Evolutionary conservation across 2,113 vertebrate species (phyloP).

Genomic region (Talpa occidentalis): DNA sequence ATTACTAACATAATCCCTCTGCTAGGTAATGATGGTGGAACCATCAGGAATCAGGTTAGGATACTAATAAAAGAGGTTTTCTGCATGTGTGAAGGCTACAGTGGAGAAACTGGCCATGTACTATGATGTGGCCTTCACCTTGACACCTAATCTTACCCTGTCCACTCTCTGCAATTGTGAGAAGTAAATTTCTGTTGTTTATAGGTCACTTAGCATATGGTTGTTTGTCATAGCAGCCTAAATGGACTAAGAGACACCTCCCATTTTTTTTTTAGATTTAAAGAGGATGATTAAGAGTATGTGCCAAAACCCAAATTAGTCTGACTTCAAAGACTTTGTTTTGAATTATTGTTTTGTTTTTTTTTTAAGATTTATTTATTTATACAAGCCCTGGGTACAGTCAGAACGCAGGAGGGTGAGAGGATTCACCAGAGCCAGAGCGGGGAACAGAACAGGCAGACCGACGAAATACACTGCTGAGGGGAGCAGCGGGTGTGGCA

Average conservation of each 20-base stretch:
- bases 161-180: background rate
- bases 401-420: no score
- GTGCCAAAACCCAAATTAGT: background rate
- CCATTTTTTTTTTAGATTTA: background rate
- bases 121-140: background rate
- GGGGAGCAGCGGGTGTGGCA: no score
- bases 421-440: no score
- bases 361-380: no score
- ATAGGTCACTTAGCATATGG: background rate
- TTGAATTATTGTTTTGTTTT: background rate
- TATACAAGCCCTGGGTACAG: no score
- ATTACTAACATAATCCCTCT: background rate
- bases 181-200: background rate
- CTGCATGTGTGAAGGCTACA: background rate
- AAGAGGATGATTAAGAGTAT: background rate
- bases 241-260: background rate
- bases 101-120: background rate
- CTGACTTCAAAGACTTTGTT: background rate
- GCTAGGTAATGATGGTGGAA: background rate
- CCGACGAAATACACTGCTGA: no score
- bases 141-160: background rate
- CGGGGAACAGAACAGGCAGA: no score
- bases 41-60: background rate
- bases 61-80: background rate
- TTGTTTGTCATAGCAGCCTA: background rate